Percentiles rank a stretch among this genome's conserved stretches.
phyloP scores from a whole-genome alignment of 2,888 invertebrate genomes.

The Chorisops tibialis region DNA sequence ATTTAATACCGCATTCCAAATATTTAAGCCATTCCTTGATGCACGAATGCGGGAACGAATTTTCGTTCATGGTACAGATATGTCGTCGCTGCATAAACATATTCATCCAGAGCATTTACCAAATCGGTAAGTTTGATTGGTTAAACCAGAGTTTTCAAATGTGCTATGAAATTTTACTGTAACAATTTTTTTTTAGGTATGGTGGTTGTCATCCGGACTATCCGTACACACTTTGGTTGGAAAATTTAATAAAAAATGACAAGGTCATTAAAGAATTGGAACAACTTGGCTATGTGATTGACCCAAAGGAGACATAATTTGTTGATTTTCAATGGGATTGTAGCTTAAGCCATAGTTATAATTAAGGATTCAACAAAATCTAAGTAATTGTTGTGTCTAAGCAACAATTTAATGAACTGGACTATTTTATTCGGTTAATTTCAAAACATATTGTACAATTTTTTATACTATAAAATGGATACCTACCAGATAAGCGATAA shows the following conservation, averaged over 20 bases:
- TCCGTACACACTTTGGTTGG: constrained; percentile 71
- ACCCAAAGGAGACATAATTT: constrained; percentile 28
- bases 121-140: constrained; percentile 51
- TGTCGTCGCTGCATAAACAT: constrained; percentile 70
- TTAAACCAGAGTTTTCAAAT: too few relatives aligned
- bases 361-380: too few relatives aligned
- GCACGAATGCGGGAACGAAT: constrained; percentile 62
- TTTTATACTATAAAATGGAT: too few relatives aligned
- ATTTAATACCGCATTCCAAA: constrained; percentile 72
- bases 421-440: too few relatives aligned
- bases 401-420: too few relatives aligned
- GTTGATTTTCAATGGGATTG: too few relatives aligned
- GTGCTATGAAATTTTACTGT: background rate
- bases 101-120: constrained; percentile 69
- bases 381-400: too few relatives aligned
- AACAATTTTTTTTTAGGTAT: constrained; percentile 39
- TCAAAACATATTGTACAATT: too few relatives aligned
- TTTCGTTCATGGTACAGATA: constrained; percentile 65
- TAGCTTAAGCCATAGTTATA: too few relatives aligned
- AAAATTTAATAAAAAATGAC: constrained; percentile 58
- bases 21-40: constrained; percentile 74
- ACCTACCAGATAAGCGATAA: too few relatives aligned
- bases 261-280: constrained; percentile 62
- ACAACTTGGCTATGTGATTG: constrained; percentile 61
- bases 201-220: constrained; percentile 63